A percentile compares a stretch with the other conserved stretches of the same genome.
These are phyloP conservation scores for Vicugna pacos DNA, from an alignment of 2,113 vertebrate species.

Conservation along the genomic window DNA sequence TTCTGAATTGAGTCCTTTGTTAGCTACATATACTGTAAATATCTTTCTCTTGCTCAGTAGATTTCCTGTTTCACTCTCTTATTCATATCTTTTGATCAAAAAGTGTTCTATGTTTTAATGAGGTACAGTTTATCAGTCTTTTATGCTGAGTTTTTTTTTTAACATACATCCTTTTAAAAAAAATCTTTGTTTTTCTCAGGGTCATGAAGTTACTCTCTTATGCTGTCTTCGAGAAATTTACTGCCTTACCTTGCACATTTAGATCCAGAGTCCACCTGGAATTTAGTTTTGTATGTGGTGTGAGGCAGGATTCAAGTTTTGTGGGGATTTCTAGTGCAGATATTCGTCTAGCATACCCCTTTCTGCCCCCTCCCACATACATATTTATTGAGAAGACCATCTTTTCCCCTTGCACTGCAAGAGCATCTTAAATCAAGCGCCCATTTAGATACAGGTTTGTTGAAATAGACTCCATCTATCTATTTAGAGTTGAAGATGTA, in stretches of 20 bases:
- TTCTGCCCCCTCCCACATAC: too few species aligned
- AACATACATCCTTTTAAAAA: not conserved
- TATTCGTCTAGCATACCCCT: not conserved
- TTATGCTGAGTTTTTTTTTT: not conserved
- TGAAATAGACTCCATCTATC: not conserved
- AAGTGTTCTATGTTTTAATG: not conserved
- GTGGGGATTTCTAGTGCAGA: not conserved
- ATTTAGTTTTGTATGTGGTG: not conserved
- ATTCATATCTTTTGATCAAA: not conserved
- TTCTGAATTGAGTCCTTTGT: not conserved
- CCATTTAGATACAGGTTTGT: not conserved
- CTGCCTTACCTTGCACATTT: not conserved
- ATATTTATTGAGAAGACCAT: not conserved
- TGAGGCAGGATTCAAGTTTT: not conserved
- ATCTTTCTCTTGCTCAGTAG: not conserved
- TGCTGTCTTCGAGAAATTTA: not conserved
- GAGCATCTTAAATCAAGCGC: not conserved
- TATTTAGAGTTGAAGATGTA: not conserved
- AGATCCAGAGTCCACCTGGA: not conserved
- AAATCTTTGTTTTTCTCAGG: not conserved
- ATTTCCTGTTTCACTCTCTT: not conserved
- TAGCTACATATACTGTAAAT: not conserved
- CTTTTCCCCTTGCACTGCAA: not conserved
- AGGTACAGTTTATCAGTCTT: not conserved
- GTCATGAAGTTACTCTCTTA: not conserved